Base-by-base conservation (phyloP, 2,888 invertebrate species). In the Lumbricus terrestris region DNA sequence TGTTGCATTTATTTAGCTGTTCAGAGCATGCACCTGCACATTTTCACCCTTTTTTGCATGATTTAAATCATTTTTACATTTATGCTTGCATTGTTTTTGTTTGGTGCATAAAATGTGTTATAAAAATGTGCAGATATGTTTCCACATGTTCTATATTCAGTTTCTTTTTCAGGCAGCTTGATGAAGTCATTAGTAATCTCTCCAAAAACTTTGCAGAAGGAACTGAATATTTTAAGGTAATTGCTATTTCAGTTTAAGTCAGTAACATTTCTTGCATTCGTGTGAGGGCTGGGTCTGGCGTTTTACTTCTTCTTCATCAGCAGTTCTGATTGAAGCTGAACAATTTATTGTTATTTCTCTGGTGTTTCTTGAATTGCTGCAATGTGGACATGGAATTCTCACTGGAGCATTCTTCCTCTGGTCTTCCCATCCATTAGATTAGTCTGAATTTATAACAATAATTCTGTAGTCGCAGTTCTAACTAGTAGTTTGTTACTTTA, bases 121-220 rank as follows among this genome's bases (percentile, higher is more conserved):
- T 47, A 47, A 47, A 47, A 47, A 47, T 69, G 69, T 69, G 8
- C n/a, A 16, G n/a, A 69, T 69, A 69, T n/a, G 13, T 69, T 69
- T n/a, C 69, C 29, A 69, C 8, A 13, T n/a, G 13, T 69, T n/a
- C 11, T n/a, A n/a, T 69, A n/a, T 69, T 29, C 13, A 8, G 16
- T 69, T 29, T 69, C 23, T 54, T 69, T 69, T 69, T 69, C 69
- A 69, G 96, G 93, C 97, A 97, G 93, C 96, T 98, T 88, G 97
- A 97, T 93, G 96, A 96, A 91, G 97, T 97, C 92, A 96, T 98
- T 42, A 96, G 96, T 91, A 97, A 97, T 94, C 95, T 98, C 91
- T 96, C 97, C 35, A 96, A 97, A 54, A 98, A 97, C 94, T 97
- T 98, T 94, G 97, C 97, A 85, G 97, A 97, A 94, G 97, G 97